These are phyloP conservation scores for Catagonus wagneri DNA, from an alignment of 2,113 vertebrate genomes.

Conservation along the genomic window DNA sequence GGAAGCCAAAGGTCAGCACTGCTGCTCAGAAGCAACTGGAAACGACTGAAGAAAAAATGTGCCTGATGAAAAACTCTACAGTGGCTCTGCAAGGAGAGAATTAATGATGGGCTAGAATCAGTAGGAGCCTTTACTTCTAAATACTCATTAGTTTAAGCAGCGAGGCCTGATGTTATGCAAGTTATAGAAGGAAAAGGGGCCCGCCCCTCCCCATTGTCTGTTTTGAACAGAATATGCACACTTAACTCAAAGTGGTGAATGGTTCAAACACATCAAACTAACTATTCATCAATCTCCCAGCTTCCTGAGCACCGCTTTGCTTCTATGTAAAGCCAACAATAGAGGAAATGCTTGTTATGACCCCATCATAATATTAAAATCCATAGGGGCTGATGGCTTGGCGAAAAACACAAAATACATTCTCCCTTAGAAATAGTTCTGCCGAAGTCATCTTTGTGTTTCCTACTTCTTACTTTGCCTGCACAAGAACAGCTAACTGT, in stretches of 20 bases:
- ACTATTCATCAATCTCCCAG: constrained; percentile 73
- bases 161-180: constrained; percentile 76
- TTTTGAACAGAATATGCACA: constrained; percentile 81
- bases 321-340: constrained; percentile 75
- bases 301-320: constrained; percentile 67
- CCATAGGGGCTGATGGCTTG: constrained; percentile 34
- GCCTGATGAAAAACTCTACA: constrained; percentile 67
- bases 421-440: constrained; percentile 53
- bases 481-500: constrained; percentile 39
- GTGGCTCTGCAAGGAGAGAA: constrained; percentile 73
- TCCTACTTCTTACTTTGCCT: constrained; percentile 56
- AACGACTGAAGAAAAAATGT: constrained; percentile 73
- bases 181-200: constrained; percentile 57
- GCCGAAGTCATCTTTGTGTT: constrained; percentile 65
- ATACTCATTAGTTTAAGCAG: constrained; percentile 79
- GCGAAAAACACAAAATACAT: constrained; percentile 65
- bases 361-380: constrained; percentile 69
- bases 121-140: constrained; percentile 80
- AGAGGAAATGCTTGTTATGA: constrained; percentile 72
- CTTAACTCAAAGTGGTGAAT: constrained; percentile 82
- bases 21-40: constrained; percentile 74
- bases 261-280: constrained; percentile 76
- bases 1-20: constrained; percentile 53
- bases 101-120: constrained; percentile 78
- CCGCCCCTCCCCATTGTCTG: constrained; percentile 67